Evolutionary conservation across 2,888 invertebrate genomes (phyloP).

Genomic region (Mayetiola destructor): DNA sequence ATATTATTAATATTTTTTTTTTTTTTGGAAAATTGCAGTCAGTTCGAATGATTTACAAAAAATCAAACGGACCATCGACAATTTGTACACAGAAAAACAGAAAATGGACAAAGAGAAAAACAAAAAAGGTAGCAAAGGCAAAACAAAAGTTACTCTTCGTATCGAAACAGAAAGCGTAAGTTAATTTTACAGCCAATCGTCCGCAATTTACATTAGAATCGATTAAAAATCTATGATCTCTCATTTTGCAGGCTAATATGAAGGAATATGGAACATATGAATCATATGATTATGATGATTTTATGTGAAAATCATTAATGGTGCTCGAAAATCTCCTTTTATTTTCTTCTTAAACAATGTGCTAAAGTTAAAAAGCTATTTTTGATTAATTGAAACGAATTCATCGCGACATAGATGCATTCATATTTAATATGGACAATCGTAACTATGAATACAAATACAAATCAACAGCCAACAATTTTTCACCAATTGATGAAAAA

Average conservation of each 20-base stretch:
- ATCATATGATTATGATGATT: constrained; percentile 59
- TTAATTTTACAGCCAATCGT: constrained; percentile 19
- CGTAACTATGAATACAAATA: too few relatives aligned
- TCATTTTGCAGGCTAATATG: constrained; percentile 43
- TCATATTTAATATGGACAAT: too few relatives aligned
- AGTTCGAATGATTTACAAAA: constrained; percentile 65
- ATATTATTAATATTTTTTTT: background rate
- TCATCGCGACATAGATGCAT: too few relatives aligned
- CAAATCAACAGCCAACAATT: too few relatives aligned
- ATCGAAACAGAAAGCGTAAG: constrained; percentile 62
- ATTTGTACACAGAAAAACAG: constrained; percentile 72
- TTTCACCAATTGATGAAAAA: too few relatives aligned
- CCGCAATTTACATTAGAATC: background rate
- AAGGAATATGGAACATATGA: constrained; percentile 53
- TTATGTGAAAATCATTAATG: constrained; percentile 64
- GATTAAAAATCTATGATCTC: constrained; percentile 16
- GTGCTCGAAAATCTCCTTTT: too few relatives aligned
- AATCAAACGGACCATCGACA: constrained; percentile 70
- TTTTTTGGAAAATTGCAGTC: constrained; percentile 43
- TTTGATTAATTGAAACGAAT: too few relatives aligned
- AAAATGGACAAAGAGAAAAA: constrained; percentile 72
- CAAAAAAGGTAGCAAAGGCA: constrained; percentile 65
- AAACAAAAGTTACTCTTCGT: constrained; percentile 59
- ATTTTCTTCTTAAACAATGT: too few relatives aligned
- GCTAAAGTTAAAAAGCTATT: too few relatives aligned